phyloP scores from a whole-genome alignment of 2,113 vertebrate species.

The Meleagris gallopavo region DNA sequence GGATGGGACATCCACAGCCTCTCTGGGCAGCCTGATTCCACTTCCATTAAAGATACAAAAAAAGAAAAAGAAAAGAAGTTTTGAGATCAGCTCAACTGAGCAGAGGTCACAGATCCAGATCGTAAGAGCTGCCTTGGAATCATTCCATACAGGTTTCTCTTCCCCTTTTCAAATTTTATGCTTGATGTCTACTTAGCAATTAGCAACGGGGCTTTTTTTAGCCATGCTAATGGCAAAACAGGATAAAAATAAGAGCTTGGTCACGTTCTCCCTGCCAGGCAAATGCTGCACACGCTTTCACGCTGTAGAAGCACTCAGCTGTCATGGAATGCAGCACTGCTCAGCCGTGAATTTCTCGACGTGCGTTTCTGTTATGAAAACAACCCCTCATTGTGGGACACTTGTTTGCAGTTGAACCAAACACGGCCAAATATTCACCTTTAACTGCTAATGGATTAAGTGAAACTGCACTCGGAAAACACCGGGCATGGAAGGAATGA shows the following conservation, averaged over 20 bases:
- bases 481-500: background rate
- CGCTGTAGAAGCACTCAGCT: background rate
- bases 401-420: conserved; percentile 65
- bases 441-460: background rate
- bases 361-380: conserved; percentile 60
- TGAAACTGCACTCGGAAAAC: background rate
- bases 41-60: background rate
- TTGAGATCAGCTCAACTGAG: background rate
- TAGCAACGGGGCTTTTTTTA: background rate
- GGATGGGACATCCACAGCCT: too few relatives aligned
- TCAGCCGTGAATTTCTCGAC: background rate
- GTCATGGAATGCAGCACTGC: background rate
- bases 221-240: background rate
- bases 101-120: background rate
- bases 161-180: background rate
- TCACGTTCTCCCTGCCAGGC: background rate
- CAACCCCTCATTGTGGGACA: conserved; percentile 34
- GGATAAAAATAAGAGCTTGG: background rate
- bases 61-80: background rate
- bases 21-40: background rate
- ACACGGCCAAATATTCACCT: background rate
- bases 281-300: background rate
- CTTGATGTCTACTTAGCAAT: background rate
- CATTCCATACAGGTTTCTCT: background rate
- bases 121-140: background rate